phyloP scores from a whole-genome alignment of 2,797 vertebrate species.

The Petrocephalus sullivani region DNA sequence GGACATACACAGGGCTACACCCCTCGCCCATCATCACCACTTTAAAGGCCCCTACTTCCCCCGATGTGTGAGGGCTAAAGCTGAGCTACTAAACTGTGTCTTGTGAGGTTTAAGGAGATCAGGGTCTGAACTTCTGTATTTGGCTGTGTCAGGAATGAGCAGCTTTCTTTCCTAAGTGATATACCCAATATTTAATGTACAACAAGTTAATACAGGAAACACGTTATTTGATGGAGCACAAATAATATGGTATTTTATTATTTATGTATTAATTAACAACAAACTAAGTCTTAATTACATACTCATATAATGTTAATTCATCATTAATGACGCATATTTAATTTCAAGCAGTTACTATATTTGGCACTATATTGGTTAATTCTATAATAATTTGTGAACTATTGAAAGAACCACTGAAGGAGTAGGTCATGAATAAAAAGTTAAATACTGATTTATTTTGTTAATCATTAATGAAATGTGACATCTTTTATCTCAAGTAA shows the following conservation, averaged over 20 bases:
- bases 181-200: conserved; percentile 54
- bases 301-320: neutral
- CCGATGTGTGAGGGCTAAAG: conserved; percentile 50
- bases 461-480: neutral
- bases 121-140: conserved; percentile 44
- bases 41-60: conserved; percentile 54
- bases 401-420: neutral
- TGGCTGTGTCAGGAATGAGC: conserved; percentile 64
- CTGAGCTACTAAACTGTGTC: conserved; percentile 58
- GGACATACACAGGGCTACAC: conserved; percentile 45
- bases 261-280: neutral
- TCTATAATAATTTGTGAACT: neutral
- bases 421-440: neutral
- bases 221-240: neutral
- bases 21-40: conserved; percentile 55
- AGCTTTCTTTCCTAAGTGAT: conserved; percentile 68
- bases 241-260: neutral
- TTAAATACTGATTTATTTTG: neutral
- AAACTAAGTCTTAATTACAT: neutral
- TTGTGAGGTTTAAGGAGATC: conserved; percentile 70
- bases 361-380: neutral
- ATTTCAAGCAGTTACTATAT: neutral
- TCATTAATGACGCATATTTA: neutral
- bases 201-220: conserved; percentile 60
- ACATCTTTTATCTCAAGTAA: neutral